Evolutionary conservation across 2,113 vertebrate species (phyloP).

Genomic region (Tragelaphus buxtoni): DNA sequence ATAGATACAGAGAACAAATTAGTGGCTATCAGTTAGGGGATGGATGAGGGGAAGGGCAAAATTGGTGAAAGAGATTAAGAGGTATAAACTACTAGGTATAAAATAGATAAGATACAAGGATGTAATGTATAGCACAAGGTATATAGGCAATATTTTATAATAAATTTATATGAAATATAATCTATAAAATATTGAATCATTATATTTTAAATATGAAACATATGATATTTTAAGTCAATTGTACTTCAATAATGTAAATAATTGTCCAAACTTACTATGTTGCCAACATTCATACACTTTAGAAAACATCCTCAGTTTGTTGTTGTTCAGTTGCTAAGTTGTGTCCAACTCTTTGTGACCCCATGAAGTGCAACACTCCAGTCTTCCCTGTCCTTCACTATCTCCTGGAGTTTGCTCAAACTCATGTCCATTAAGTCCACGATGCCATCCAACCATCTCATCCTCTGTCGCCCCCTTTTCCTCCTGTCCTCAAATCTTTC

Average conservation of each 20-base stretch:
- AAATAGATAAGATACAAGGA: neutral
- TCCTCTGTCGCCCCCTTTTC: neutral
- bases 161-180: neutral
- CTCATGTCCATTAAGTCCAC: neutral
- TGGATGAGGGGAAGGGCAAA: neutral
- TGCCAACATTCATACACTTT: neutral
- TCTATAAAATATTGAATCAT: neutral
- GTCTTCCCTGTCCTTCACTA: neutral
- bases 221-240: neutral
- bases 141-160: neutral
- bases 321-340: neutral
- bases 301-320: conserved; percentile 76
- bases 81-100: neutral
- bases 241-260: neutral
- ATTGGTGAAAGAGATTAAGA: neutral
- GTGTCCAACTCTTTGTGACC: neutral
- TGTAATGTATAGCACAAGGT: neutral
- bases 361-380: neutral
- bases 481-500: neutral
- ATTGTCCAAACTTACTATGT: neutral
- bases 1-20: neutral
- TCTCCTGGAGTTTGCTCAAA: neutral
- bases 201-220: neutral
- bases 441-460: neutral
- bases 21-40: neutral